Evolutionary conservation across 2,113 vertebrate species (phyloP), one percentile per base, ranked within the genome.

Genomic region (Eulemur rufifrons): DNA sequence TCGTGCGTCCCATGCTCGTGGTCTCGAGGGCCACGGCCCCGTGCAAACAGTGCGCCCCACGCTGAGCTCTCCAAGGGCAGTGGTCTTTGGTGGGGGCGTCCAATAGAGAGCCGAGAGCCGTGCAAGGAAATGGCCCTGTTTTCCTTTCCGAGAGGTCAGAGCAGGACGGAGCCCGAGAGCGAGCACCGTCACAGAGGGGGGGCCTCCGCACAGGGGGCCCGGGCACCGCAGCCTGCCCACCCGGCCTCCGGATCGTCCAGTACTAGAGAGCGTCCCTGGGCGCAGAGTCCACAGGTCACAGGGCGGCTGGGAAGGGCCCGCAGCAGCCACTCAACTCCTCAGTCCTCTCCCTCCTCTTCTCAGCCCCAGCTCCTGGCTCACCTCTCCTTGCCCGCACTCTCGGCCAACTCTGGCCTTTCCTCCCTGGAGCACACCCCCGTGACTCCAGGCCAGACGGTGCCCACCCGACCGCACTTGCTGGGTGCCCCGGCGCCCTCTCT

Each of bases 191-290:
- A 0, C 17, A 17, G 8, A 5, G 12, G 13, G 39, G 39, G 39
- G 23, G 47, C 0, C n/a, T 34, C 45, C 9, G 6, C 8, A 18
- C 27, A 39, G 27, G 25, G n/a, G 14, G 20, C 21, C 2, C 5
- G 0, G 10, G 39, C 29, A 4, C 5, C 50, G 29, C 21, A 0
- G 4, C 20, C 25, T 50, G 39, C 34, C 0, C 0, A 11, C n/a
- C n/a, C 2, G 29, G 8, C 23, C 29, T n/a, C 12, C 13, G 13
- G 8, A 20, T 17, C 11, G 0, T 42, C 32, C 42, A 3, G 32
- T 18, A 11, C 34, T 3, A 18, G 9, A 18, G 42, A 32, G 21
- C 7, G 3, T 25, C 9, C 3, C 6, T 21, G 37, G 23, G 17
- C 3, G 11, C 39, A 4, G 45, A 7, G 0, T 21, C 23, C 21